Conservation (phyloP, 2,888 invertebrate species). For the Drosophila affinis region DNA sequence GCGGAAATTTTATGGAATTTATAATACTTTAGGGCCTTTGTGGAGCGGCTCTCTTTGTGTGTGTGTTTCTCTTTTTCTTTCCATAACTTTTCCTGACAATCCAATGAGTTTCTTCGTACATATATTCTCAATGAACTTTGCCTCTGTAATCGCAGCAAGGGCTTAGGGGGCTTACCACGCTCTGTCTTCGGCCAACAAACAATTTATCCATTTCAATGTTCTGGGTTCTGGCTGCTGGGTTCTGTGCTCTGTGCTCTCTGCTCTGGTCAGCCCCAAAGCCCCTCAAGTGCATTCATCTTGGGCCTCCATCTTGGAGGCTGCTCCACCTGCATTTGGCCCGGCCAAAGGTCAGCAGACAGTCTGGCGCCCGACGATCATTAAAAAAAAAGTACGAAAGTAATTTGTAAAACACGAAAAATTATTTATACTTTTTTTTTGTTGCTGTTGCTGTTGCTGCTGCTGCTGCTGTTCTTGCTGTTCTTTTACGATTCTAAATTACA, state of each 20-base stretch:
- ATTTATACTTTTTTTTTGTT: conserved; percentile 50
- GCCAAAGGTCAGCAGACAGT: conserved; percentile 76
- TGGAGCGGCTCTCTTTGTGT: not conserved
- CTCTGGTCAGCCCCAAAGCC: not conserved
- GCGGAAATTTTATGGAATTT: conserved; percentile 8
- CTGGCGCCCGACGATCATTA: conserved; percentile 74
- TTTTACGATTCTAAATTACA: conserved; percentile 71
- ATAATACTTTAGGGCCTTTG: not conserved
- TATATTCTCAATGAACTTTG: not conserved
- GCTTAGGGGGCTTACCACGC: conserved; percentile 10
- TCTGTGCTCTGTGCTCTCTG: conserved; percentile 32
- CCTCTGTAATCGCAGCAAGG: not conserved
- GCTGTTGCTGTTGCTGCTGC: conserved; percentile 4
- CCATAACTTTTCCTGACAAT: not conserved
- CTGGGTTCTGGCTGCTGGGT: conserved; percentile 16
- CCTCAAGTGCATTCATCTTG: conserved; percentile 31
- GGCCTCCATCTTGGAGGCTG: conserved; percentile 10
- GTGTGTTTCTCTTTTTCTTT: not conserved
- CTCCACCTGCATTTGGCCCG: conserved; percentile 48
- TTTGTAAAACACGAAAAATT: conserved; percentile 74
- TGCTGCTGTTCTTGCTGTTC: conserved; percentile 42
- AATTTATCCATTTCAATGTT: conserved; percentile 46
- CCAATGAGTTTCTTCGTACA: not conserved
- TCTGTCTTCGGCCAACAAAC: conserved; percentile 30
- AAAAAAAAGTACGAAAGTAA: conserved; percentile 65